A percentile compares a stretch with the other conserved stretches of the same genome.
Conservation (phyloP, 2,113 vertebrate genomes). For the Sebastes schlegelii region DNA sequence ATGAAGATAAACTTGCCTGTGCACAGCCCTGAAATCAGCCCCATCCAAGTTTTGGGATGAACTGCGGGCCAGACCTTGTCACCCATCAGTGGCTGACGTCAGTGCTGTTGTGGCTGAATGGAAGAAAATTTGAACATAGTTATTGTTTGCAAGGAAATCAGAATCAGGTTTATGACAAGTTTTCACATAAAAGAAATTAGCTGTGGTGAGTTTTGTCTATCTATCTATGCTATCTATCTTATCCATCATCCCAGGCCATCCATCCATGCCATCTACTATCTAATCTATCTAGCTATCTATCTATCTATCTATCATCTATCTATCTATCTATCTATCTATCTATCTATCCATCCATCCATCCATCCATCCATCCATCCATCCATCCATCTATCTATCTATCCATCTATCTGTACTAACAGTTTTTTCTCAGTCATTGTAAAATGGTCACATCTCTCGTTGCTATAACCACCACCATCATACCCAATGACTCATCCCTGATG, state of each 20-base stretch:
- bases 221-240: background rate
- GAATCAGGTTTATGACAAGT: background rate
- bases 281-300: too few relatives aligned
- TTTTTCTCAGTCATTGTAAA: constrained; percentile 10
- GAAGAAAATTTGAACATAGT: background rate
- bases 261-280: background rate
- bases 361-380: background rate
- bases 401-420: background rate
- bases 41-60: background rate
- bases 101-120: background rate
- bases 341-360: background rate
- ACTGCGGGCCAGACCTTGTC: background rate
- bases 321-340: background rate
- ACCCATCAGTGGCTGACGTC: background rate
- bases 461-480: constrained; percentile 50
- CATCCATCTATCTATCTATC: background rate
- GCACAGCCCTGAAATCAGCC: background rate
- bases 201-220: too few relatives aligned
- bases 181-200: background rate
- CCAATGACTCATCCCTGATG: constrained; percentile 75
- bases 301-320: background rate
- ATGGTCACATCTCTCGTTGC: constrained; percentile 58
- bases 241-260: background rate
- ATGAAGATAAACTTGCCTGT: background rate
- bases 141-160: background rate